Evolutionary conservation across 2,113 vertebrate species (phyloP).

Genomic region (Prunella fulvescens): DNA sequence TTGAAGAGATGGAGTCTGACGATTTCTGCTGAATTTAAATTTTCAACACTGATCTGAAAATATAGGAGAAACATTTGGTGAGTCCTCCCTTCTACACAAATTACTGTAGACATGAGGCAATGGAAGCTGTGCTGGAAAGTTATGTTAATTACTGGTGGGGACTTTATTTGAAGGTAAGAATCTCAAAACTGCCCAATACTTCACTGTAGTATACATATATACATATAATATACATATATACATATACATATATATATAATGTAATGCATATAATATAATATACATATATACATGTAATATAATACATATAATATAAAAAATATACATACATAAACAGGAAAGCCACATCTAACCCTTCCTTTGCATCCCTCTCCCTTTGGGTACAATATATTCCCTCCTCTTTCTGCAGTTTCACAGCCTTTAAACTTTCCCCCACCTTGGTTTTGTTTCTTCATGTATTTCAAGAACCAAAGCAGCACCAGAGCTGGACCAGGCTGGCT

Average conservation of each 20-base stretch:
- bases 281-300: too few relatives aligned
- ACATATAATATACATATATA: too few relatives aligned
- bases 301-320: too few relatives aligned
- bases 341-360: background rate
- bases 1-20: background rate
- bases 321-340: background rate
- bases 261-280: too few relatives aligned
- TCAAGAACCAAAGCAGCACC: background rate
- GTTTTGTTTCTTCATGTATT: background rate
- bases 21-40: background rate
- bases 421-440: background rate
- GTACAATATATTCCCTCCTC: background rate
- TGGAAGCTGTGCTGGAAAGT: background rate
- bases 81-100: background rate
- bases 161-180: background rate
- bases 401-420: background rate
- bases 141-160: background rate
- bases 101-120: background rate
- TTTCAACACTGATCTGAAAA: background rate
- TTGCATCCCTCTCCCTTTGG: rapidly evolving
- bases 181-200: background rate
- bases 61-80: background rate
- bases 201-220: background rate
- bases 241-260: too few relatives aligned
- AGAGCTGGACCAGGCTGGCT: background rate